phyloP scores from a whole-genome alignment of 2,113 vertebrate species.

The Larimichthys polyactis region DNA sequence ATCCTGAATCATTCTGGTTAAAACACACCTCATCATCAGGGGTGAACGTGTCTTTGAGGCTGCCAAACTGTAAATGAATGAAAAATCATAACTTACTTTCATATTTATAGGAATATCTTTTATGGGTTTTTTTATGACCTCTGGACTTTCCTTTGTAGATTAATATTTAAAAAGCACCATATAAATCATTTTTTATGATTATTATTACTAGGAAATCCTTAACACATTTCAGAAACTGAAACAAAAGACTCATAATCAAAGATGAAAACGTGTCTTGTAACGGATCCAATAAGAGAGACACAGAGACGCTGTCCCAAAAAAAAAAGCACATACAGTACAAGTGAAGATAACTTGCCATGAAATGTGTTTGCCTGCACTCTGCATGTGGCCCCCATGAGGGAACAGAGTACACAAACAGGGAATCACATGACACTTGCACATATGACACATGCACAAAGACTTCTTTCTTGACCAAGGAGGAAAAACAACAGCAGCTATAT shows the following conservation, averaged over 20 bases:
- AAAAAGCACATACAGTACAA: neutral
- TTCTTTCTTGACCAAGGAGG: slow-evolving; percentile 2
- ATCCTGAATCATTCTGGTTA: neutral
- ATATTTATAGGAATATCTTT: neutral
- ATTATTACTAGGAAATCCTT: neutral
- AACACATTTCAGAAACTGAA: neutral
- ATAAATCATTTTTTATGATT: neutral
- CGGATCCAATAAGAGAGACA: neutral
- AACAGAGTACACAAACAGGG: slow-evolving; percentile 67
- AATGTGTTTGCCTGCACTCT: slow-evolving; percentile 41
- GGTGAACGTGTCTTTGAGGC: neutral
- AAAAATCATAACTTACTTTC: neutral
- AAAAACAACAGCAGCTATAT: slow-evolving; percentile 37
- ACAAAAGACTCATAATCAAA: neutral
- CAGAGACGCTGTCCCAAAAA: slow-evolving; percentile 14
- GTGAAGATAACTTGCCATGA: slow-evolving; percentile 33
- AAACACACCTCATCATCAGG: neutral
- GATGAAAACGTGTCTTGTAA: neutral
- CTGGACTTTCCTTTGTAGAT: neutral
- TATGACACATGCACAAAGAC: slow-evolving; percentile 62
- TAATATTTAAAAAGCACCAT: neutral
- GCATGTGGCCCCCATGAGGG: slow-evolving; percentile 51
- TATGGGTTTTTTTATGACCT: neutral
- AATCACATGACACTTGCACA: slow-evolving; percentile 67
- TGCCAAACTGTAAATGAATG: neutral